Evolutionary conservation across 2,888 invertebrate genomes (phyloP), one percentile per base, ranked within the genome.

Genomic region (Glyphotaelius pellucidus): DNA sequence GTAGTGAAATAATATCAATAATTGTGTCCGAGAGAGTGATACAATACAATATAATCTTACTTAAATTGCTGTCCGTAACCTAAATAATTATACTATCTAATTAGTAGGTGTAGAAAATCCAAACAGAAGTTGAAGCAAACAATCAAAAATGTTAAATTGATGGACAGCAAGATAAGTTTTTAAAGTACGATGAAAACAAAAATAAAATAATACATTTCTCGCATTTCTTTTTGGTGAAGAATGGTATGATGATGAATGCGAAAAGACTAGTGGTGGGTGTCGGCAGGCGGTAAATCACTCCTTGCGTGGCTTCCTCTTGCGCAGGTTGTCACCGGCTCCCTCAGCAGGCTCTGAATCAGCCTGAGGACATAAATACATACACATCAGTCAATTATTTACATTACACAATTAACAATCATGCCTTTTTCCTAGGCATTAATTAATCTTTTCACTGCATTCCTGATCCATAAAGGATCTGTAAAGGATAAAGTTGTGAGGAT

Each of bases 281-380:
- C n/a, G 80, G 19, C 35, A 79, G 80, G 38, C 25, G 52, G 38
- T 30, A 9, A 31, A 32, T 93, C 85, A 96, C 95, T 96, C 96
- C 94, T 95, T 96, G 94, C 96, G 96, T 35, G 95, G 95, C 94
- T 96, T 96, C 94, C 96, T 94, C 94, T 96, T 96, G 94, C 96
- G 94, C 90, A 95, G 96, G 0, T 95, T 95, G 94, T 96, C 96
- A 93, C 96, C 96, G 0, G 95, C 95, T 93, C 95, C 95, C 38
- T 95, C 95, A 94, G 95, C 67, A 67, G 42, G 85, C n/a, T 35
- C 91, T 42, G 80, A 38, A 38, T 91, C 92, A 79, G 90, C 89
- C 91, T 92, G 47, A 11, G 35, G 25, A 80, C n/a, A 38, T 84
- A 85, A n/a, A 84, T 85, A 42, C 12, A 31, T 15, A 86, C 30